Base-by-base conservation (phyloP, 2,113 vertebrate genomes). In the Crypturellus undulatus region DNA sequence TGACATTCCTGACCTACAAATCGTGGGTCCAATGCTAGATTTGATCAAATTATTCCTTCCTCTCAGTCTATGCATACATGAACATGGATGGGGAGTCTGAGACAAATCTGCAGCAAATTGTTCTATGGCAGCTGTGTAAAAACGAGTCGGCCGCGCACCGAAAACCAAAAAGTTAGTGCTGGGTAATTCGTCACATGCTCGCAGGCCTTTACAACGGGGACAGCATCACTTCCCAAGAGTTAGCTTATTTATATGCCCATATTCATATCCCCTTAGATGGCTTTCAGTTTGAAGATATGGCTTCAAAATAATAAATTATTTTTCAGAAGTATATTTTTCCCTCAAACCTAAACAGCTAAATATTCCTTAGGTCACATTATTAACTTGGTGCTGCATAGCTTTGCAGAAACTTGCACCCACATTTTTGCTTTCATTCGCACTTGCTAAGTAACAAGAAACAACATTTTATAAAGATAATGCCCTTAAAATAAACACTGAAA, bases 281-380 rank as follows among this genome's bases (percentile, higher is more conserved):
- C 68, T 92, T 94, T 80, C 38, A 49, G 77, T 95, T 94, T 96
- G 88, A 96, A 96, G 79, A 92, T 69, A 94, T 0, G 68, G 72
- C 64, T 81, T n/a, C 83, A 83, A 93, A 92, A 84, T 75, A 96
- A 90, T 92, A 89, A 92, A 86, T 87, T 92, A 79, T 59, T 91
- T 94, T 82, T 76, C 36, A 5, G n/a, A 90, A 72, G 73, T 43
- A 93, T 95, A 90, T 0, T 90, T 92, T 85, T 87, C 25, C 28
- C 65, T 94, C 88, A 76, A 77, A 30, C 32, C 40, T 67, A 40
- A 24, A 38, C 7, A 4, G 2, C 58, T 87, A 70, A 91, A 79
- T 78, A 52, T 80, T 93, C 47, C 38, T 86, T 75, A 49, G 65
- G 52, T 75, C 79, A 34, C 56, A 77, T 60, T 64, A 84, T 75